These are phyloP conservation scores for Zaprionus davidi DNA, from an alignment of 1,140 invertebrate genomes.

Conservation along the genomic window DNA sequence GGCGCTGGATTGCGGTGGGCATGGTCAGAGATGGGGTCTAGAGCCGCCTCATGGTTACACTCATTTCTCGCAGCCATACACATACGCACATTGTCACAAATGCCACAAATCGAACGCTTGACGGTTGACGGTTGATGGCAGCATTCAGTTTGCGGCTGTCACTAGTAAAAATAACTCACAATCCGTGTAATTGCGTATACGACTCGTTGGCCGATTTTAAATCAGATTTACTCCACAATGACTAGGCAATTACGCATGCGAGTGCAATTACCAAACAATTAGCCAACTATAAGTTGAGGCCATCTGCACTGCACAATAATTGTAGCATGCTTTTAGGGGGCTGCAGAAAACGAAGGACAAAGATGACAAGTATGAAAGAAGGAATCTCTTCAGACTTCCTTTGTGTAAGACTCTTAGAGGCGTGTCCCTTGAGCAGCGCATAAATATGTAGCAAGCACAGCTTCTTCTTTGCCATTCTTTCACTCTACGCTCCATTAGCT, in stretches of 20 bases:
- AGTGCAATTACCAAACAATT: slow-evolving; percentile 2
- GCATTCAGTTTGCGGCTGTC: slow-evolving; percentile 25
- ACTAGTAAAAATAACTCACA: slow-evolving; percentile 29
- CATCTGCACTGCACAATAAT: not conserved
- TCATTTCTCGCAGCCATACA: slow-evolving; percentile 1
- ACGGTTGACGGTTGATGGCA: slow-evolving; percentile 18
- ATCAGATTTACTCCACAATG: slow-evolving; percentile 26
- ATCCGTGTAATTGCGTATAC: slow-evolving; percentile 47
- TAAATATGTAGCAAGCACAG: not conserved
- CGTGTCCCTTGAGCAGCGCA: not conserved
- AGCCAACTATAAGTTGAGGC: not conserved
- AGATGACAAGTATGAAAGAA: not conserved
- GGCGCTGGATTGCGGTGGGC: not conserved
- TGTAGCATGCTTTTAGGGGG: not conserved
- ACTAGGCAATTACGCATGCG: slow-evolving; percentile 18
- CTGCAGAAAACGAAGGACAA: not conserved
- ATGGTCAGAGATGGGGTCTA: not conserved
- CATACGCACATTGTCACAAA: slow-evolving; percentile 39
- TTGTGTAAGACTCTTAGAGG: not conserved
- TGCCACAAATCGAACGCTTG: slow-evolving; percentile 61
- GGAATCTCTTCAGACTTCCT: not conserved
- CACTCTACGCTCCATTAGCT: not conserved
- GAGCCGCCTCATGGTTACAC: not conserved
- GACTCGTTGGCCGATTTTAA: slow-evolving; percentile 32
- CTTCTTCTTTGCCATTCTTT: not conserved